These are phyloP conservation scores for Stercorarius parasiticus DNA, from an alignment of 2,113 vertebrate genomes.

Conservation along the genomic window DNA sequence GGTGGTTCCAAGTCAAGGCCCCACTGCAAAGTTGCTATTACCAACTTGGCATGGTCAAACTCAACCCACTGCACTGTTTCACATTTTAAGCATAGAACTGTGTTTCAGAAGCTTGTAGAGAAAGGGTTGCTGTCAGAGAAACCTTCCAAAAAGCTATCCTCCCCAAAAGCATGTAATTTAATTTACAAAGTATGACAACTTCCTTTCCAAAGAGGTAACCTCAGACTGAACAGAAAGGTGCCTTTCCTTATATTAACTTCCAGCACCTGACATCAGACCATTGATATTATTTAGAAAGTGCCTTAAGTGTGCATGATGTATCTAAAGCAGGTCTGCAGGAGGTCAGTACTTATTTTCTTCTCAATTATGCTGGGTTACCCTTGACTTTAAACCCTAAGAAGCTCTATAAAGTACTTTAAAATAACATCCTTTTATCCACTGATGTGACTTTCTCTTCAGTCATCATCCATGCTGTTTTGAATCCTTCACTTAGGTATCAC, in stretches of 20 bases:
- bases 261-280: not conserved
- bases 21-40: not conserved
- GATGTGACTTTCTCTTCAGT: not conserved
- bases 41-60: not conserved
- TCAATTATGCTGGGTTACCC: not conserved
- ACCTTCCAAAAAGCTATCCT: not conserved
- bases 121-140: not conserved
- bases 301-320: not conserved
- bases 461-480: not conserved
- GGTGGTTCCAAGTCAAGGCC: not conserved
- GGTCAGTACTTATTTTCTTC: not conserved
- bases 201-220: not conserved
- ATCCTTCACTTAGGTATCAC: not conserved
- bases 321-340: not conserved
- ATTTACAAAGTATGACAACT: not conserved
- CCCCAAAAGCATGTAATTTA: not conserved
- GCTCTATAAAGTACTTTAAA: not conserved
- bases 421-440: not conserved
- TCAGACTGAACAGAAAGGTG: not conserved
- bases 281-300: not conserved
- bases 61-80: not conserved
- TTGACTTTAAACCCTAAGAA: slow-evolving; percentile 17
- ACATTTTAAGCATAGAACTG: not conserved
- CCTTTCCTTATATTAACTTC: not conserved
- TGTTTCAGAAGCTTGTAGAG: not conserved